Conservation (phyloP, 2,888 invertebrate species). For the Myopa tessellatipennis region DNA sequence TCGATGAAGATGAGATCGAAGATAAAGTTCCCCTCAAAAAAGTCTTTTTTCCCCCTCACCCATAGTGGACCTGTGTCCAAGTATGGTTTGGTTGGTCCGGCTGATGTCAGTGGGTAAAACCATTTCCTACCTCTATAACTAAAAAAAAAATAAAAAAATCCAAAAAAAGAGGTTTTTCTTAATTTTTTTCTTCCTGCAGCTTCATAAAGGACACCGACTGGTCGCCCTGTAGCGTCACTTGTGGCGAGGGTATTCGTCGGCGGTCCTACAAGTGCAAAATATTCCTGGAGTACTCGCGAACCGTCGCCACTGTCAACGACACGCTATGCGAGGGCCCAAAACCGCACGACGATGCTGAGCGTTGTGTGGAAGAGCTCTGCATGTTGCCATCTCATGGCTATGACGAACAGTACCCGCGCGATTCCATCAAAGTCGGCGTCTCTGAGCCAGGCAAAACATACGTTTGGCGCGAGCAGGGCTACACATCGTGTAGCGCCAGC, state of each 20-base stretch:
- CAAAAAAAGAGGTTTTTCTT: too few relatives aligned
- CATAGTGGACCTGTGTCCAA: too few relatives aligned
- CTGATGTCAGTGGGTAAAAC: too few relatives aligned
- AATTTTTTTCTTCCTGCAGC: constrained; percentile 69
- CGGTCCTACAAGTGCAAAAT: constrained; percentile 95
- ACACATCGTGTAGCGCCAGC: constrained; percentile 92
- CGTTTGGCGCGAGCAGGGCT: constrained; percentile 90
- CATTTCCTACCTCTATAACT: not conserved
- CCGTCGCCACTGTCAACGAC: constrained; percentile 88
- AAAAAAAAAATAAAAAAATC: too few relatives aligned
- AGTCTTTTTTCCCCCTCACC: too few relatives aligned
- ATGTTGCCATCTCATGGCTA: constrained; percentile 73
- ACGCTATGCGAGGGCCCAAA: constrained; percentile 87
- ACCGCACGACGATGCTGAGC: constrained; percentile 83
- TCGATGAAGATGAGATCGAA: too few relatives aligned
- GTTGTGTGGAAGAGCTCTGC: constrained; percentile 84
- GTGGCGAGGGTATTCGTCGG: constrained; percentile 89
- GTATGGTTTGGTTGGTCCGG: too few relatives aligned
- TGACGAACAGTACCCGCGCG: constrained; percentile 67
- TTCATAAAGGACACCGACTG: constrained; percentile 90
- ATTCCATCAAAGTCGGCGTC: constrained; percentile 75
- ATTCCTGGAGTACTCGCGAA: constrained; percentile 90
- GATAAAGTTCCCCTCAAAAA: too few relatives aligned
- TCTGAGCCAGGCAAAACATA: constrained; percentile 84
- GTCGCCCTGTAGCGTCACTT: constrained; percentile 91